phyloP scores from a whole-genome alignment of 2,888 invertebrate genomes.

The Diplolepis rosae region DNA sequence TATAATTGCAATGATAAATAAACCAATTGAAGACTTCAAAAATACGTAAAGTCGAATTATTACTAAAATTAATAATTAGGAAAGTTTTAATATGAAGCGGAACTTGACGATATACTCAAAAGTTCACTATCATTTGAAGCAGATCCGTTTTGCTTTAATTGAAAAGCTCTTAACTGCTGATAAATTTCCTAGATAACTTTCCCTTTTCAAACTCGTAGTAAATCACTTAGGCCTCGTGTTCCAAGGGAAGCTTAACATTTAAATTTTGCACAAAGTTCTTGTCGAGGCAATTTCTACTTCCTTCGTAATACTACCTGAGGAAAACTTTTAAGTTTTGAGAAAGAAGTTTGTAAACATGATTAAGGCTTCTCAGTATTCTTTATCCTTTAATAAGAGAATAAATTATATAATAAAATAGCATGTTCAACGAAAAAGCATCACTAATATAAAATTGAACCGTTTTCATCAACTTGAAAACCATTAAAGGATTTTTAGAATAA shows the following conservation, averaged over 20 bases:
- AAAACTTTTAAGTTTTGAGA: constrained; percentile 14
- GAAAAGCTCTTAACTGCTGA: neutral
- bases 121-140: no score
- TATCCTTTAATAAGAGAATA: neutral
- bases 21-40: no score
- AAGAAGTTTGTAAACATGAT: constrained; percentile 20
- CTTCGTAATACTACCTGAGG: neutral
- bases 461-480: neutral
- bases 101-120: no score
- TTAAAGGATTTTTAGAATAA: neutral
- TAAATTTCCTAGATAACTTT: neutral
- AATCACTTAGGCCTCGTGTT: constrained; percentile 27
- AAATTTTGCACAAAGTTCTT: neutral
- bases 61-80: no score
- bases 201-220: neutral
- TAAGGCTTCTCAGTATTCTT: neutral
- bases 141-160: neutral
- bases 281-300: neutral
- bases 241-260: neutral
- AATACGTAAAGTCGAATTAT: no score
- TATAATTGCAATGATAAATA: no score
- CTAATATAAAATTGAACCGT: neutral
- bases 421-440: neutral
- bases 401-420: neutral
- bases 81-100: no score